These are phyloP conservation scores for Tromatobia lineatoria DNA, from an alignment of 2,888 invertebrate species.

Conservation along the genomic window DNA sequence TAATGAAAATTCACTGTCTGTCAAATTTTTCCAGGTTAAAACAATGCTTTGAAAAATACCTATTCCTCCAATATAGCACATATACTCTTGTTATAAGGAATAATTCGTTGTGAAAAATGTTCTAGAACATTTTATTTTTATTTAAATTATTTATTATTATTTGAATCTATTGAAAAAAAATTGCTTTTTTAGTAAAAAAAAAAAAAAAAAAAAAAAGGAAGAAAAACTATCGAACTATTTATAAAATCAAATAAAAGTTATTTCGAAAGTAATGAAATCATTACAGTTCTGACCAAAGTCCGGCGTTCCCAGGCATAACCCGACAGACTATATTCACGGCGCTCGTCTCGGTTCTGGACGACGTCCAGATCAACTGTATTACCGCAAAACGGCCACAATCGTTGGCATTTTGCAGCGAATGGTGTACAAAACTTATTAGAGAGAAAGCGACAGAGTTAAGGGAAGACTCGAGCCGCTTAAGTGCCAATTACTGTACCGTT, in stretches of 20 bases:
- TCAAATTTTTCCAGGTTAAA: not conserved
- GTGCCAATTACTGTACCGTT: slow-evolving; percentile 48
- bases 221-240: too few species aligned
- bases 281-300: not conserved
- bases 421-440: slow-evolving; percentile 8
- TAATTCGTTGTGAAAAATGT: too few species aligned
- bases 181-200: too few species aligned
- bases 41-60: not conserved
- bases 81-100: too few species aligned
- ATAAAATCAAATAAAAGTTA: too few species aligned
- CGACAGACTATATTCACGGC: slow-evolving; percentile 39
- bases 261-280: not conserved
- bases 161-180: not conserved
- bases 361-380: slow-evolving; percentile 49
- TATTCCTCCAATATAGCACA: too few species aligned
- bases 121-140: too few species aligned
- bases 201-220: not conserved
- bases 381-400: slow-evolving; percentile 38
- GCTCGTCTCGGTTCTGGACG: slow-evolving; percentile 53
- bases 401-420: slow-evolving; percentile 42
- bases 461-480: not conserved
- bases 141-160: too few species aligned
- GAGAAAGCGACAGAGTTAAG: not conserved
- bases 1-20: too few species aligned
- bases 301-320: slow-evolving; percentile 38